These are phyloP conservation scores for Athripsodes cinereus DNA, from an alignment of 2,888 invertebrate genomes.

Conservation along the genomic window DNA sequence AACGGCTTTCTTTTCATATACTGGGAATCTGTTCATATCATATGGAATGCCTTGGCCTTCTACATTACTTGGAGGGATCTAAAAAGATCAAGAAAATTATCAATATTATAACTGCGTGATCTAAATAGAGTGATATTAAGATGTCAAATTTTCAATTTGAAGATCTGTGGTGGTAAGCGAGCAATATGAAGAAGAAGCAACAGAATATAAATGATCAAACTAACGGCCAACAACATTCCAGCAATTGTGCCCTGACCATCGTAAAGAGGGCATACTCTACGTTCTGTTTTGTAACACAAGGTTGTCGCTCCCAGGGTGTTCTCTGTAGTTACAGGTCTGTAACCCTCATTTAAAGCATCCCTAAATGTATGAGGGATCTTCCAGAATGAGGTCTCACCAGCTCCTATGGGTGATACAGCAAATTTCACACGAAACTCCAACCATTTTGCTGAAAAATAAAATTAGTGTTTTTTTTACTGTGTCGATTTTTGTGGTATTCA, in stretches of 20 bases:
- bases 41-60: slow-evolving; percentile 24
- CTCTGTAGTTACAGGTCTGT: slow-evolving; percentile 21
- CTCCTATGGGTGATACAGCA: slow-evolving; percentile 11
- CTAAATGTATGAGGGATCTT: slow-evolving; percentile 12
- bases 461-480: too few relatives aligned
- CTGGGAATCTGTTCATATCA: slow-evolving; percentile 20
- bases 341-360: slow-evolving; percentile 29
- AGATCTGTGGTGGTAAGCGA: neutral
- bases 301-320: slow-evolving; percentile 16
- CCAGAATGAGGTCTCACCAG: slow-evolving; percentile 24
- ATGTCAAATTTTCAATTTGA: neutral
- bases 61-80: slow-evolving; percentile 22
- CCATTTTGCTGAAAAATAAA: slow-evolving; percentile 24
- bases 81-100: neutral
- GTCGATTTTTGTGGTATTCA: too few relatives aligned
- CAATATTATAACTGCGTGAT: neutral
- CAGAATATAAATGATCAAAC: neutral
- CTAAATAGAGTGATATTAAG: neutral
- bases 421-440: slow-evolving; percentile 23
- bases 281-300: slow-evolving; percentile 10
- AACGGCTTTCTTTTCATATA: slow-evolving; percentile 22
- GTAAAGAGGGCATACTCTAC: slow-evolving; percentile 23
- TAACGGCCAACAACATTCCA: slow-evolving; percentile 23
- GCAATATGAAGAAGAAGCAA: too few relatives aligned
- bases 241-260: slow-evolving; percentile 23